Evolutionary conservation across 1,140 invertebrate species (phyloP).

Genomic region (Palaemon carinicauda): DNA sequence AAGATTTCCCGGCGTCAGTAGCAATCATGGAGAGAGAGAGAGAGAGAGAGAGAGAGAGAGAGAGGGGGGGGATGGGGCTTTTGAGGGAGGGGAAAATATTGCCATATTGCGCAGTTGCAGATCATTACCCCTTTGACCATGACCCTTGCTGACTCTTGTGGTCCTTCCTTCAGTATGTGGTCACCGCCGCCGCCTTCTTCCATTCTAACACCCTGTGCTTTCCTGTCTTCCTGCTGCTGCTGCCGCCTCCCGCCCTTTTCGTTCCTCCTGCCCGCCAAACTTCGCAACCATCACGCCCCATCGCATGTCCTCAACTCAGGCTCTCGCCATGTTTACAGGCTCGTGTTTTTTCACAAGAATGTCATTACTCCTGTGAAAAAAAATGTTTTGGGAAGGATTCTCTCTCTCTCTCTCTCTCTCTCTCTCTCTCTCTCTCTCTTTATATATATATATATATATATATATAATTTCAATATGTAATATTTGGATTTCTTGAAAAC

Average conservation of each 20-base stretch:
- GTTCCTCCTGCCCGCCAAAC: not conserved
- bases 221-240: not conserved
- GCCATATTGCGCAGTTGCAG: slow-evolving; percentile 40
- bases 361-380: too few relatives aligned
- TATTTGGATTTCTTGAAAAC: too few relatives aligned
- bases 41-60: not conserved
- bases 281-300: too few relatives aligned
- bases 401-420: too few relatives aligned
- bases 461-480: too few relatives aligned
- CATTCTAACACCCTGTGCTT: not conserved
- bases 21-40: not conserved
- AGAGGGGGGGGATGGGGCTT: not conserved
- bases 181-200: not conserved
- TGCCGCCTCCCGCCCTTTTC: not conserved
- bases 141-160: slow-evolving; percentile 27
- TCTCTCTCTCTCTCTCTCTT: too few relatives aligned
- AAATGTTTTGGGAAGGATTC: too few relatives aligned
- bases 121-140: slow-evolving; percentile 29
- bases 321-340: too few relatives aligned
- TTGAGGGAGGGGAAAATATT: not conserved
- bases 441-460: too few relatives aligned
- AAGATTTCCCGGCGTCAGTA: not conserved
- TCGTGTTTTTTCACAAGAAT: too few relatives aligned
- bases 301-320: too few relatives aligned
- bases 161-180: slow-evolving; percentile 19